Base-by-base conservation (phyloP, 2,113 vertebrate genomes). In the Dicerorhinus sumatrensis region DNA sequence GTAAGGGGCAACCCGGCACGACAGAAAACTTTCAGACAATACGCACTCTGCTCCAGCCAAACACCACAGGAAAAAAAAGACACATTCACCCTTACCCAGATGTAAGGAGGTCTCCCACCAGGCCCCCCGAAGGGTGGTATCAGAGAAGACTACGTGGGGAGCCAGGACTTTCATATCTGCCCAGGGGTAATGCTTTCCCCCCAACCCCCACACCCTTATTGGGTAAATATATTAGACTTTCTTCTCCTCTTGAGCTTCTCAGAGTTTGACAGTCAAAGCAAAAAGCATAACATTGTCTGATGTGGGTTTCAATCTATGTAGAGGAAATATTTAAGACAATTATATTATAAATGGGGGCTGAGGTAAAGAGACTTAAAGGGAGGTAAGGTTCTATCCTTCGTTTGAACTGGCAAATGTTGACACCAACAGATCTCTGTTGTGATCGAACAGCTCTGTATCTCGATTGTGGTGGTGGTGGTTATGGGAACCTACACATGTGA, bases 201-300 rank as follows among this genome's bases (percentile, higher is more conserved):
- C 48, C 0, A 0, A 18, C 31, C 48, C 0, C 1, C 48, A 5
- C 20, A 31, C 76, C 6, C 48, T 0, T 39, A 33, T n/a, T 27
- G 39, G 60, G 27, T 67, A 63, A 82, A 46, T 42, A 79, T 48
- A 83, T 60, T 0, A 63, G 73, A 75, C 17, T 31, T 84, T 48
- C 54, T 89, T 31, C 36, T 67, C 56, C 29, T 70, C 39, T 56
- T 93, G 6, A 62, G 27, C 84, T 84, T 69, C 72, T 36, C 21
- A 65, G 65, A 75, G 18, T 85, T 42, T 31, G 31, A 56, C 2
- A 80, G 18, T 42, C 13, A 9, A 90, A 67, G 29, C 60, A 88
- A 80, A 51, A 42, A 75, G 42, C 23, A 3, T 17, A 63, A 56
- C 36, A 42, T 0, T 79, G n/a, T 36, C 46, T 84, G 31, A 51